Evolutionary conservation across 1,140 invertebrate species (phyloP), one percentile per base, ranked within the genome.

Genomic region (Heterodera schachtii): DNA sequence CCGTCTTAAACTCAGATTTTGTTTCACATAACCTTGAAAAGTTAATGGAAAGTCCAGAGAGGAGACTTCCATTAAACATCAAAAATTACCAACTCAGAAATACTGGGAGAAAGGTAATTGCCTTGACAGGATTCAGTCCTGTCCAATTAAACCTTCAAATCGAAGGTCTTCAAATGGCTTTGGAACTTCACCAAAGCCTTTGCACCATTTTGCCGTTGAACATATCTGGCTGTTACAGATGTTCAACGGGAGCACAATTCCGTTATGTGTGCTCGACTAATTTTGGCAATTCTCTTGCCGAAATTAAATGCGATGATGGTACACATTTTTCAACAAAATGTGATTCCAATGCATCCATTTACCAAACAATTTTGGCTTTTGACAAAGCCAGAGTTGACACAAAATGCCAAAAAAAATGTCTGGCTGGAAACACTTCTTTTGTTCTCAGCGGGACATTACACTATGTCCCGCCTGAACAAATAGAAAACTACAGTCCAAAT

Each of bases 281-380:
- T 3, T 73, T 73, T 3, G 71, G 71, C 13, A 46, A 44, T 13
- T 13, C 71, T 1, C 11, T 73, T n/a, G 71, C 71, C n/a, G 71
- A 73, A 46, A 73, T 73, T 3, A 73, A n/a, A 11, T 73, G 71
- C 19, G 71, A 73, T 11, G 71, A 73, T 73, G 71, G 71, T 16
- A 73, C 47, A 16, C 71, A 49, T 49, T 73, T 73, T n/a, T 60
- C 57, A 7, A 13, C 57, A 5, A 60, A 60, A 16, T 60, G 57
- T 19, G 11, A 60, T 2, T 60, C 57, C 11, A 60, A 60, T 19
- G 9, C 11, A 11, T 52, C 49, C 6, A 52, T 52, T 52, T 52
- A 52, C 11, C 6, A 52, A 8, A 52, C 49, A 52, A 52, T 52
- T 52, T 11, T 52, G 6, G 6, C 49, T 11, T 52, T 52, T 52